Conservation (phyloP, 1,140 invertebrate species). For the Ceratina calcarata region DNA sequence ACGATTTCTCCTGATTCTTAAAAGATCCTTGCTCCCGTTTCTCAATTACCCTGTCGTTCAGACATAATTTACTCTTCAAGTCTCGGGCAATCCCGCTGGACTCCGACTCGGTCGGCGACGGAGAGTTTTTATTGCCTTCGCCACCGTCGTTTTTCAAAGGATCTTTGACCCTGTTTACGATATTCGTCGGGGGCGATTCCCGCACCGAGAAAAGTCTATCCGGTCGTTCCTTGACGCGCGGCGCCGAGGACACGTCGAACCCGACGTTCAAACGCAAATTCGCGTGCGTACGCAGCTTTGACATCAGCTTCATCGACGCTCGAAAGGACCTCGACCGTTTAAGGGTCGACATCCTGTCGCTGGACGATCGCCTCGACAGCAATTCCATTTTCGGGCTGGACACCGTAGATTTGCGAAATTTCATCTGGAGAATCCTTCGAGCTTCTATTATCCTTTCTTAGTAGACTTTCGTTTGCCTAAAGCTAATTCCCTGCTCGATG, state of each 20-base stretch:
- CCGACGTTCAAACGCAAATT: slow-evolving; percentile 56
- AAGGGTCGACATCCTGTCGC: slow-evolving; percentile 72
- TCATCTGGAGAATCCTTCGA: slow-evolving; percentile 65
- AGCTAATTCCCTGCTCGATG: too few species aligned
- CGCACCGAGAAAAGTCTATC: not conserved
- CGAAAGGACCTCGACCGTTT: slow-evolving; percentile 86
- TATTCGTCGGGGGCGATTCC: not conserved
- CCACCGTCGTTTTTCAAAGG: not conserved
- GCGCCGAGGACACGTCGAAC: slow-evolving; percentile 61
- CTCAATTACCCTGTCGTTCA: slow-evolving; percentile 62
- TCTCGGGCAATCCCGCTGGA: slow-evolving; percentile 60
- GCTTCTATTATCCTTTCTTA: not conserved
- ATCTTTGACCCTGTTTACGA: not conserved
- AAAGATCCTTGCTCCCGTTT: slow-evolving; percentile 45
- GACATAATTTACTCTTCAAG: slow-evolving; percentile 67
- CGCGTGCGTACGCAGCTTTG: slow-evolving; percentile 72
- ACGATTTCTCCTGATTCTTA: slow-evolving; percentile 9
- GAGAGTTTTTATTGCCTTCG: not conserved
- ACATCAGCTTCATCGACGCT: slow-evolving; percentile 85
- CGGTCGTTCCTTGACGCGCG: slow-evolving; percentile 8
- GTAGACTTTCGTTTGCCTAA: too few species aligned
- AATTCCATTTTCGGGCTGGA: slow-evolving; percentile 75
- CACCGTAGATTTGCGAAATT: slow-evolving; percentile 69
- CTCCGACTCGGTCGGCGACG: slow-evolving; percentile 29
- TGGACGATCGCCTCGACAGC: slow-evolving; percentile 59